Conservation (phyloP, 2,113 vertebrate genomes). For the Indri indri region DNA sequence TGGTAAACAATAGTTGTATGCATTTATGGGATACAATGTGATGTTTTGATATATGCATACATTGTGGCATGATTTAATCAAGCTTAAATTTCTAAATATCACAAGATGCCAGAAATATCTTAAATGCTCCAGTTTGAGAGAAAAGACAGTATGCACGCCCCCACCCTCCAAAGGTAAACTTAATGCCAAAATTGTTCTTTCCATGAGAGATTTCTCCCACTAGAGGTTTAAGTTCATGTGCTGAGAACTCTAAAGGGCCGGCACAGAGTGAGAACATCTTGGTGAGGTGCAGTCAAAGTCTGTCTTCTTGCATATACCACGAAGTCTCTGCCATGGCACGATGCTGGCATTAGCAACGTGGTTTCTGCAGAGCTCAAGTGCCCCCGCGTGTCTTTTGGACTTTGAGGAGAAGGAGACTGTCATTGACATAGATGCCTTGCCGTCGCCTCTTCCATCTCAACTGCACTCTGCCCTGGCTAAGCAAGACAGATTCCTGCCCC, state of each 20-base stretch:
- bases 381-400: slow-evolving; percentile 86
- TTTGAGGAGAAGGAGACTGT: slow-evolving; percentile 88
- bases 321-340: rapidly evolving
- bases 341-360: not conserved
- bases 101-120: not conserved
- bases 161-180: not conserved
- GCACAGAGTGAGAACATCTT: not conserved
- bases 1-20: not conserved
- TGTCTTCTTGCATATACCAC: not conserved
- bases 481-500: slow-evolving; percentile 90
- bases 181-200: not conserved
- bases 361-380: slow-evolving; percentile 80
- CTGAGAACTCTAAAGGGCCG: not conserved
- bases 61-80: not conserved
- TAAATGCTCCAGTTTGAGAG: not conserved
- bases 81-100: not conserved
- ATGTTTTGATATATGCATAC: not conserved
- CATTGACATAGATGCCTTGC: slow-evolving; percentile 87
- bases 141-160: not conserved
- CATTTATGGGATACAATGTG: not conserved
- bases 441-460: slow-evolving; percentile 87
- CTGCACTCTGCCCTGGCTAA: slow-evolving; percentile 88
- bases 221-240: not conserved
- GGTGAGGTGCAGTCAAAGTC: not conserved
- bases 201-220: not conserved